Percentiles rank a stretch among this genome's conserved stretches.
Evolutionary conservation across 2,888 invertebrate genomes (phyloP).

Genomic region (Cantharis nigra): DNA sequence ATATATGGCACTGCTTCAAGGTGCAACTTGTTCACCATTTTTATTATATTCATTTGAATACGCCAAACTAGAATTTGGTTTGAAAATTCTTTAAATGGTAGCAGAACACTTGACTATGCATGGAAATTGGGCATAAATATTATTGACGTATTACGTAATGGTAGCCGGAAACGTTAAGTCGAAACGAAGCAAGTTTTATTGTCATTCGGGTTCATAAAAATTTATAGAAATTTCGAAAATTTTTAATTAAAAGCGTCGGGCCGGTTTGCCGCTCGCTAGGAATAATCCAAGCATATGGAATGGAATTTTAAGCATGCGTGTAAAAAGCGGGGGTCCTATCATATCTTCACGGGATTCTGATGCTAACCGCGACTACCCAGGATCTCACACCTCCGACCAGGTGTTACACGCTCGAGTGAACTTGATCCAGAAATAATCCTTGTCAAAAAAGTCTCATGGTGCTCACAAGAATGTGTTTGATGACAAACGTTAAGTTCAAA

Average conservation of each 20-base stretch:
- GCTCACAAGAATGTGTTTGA: not conserved
- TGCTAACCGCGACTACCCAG: conserved; percentile 35
- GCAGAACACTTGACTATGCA: not conserved
- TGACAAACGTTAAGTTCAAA: not conserved
- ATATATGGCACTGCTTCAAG: conserved; percentile 21
- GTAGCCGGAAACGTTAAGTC: not conserved
- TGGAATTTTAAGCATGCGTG: conserved; percentile 38
- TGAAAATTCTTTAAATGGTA: not conserved
- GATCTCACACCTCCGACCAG: conserved; percentile 43
- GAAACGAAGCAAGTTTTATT: not conserved
- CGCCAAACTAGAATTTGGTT: conserved; percentile 5
- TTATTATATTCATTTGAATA: conserved; percentile 14
- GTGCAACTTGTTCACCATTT: conserved; percentile 21
- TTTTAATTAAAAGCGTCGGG: not conserved
- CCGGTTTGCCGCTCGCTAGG: conserved; percentile 10
- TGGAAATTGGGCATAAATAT: not conserved
- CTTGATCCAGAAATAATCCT: conserved; percentile 37
- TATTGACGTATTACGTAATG: not conserved
- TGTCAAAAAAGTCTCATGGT: conserved; percentile 24
- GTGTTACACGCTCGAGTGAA: conserved; percentile 38
- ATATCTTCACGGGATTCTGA: conserved; percentile 36
- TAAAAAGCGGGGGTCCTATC: conserved; percentile 32
- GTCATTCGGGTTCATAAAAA: not conserved
- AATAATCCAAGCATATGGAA: conserved; percentile 7
- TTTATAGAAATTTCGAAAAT: not conserved